Percentiles rank a stretch among this genome's conserved stretches.
Conservation (phyloP, 2,888 invertebrate genomes). For the Invenusta paracnida region DNA sequence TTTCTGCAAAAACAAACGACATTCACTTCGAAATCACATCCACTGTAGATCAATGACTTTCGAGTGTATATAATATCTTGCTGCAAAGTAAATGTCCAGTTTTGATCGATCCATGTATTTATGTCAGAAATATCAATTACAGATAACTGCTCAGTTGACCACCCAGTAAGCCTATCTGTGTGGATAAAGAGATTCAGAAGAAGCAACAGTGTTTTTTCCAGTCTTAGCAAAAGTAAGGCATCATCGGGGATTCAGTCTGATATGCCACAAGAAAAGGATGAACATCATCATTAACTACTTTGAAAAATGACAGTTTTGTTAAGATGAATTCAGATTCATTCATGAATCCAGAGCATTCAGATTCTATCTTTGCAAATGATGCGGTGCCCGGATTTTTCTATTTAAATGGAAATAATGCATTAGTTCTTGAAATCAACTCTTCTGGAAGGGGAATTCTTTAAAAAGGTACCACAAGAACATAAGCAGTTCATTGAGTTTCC, state of each 20-base stretch:
- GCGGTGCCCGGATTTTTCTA: background rate
- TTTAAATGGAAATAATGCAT: background rate
- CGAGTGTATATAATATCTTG: slow-evolving; percentile 7
- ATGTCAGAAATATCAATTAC: background rate
- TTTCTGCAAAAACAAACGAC: background rate
- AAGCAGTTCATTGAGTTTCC: background rate
- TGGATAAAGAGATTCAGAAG: no score
- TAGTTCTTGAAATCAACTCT: background rate
- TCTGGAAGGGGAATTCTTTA: background rate
- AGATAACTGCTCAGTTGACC: background rate
- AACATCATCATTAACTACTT: no score
- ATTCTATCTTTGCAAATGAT: background rate
- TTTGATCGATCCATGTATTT: background rate
- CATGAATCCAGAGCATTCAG: background rate
- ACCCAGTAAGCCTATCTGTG: no score
- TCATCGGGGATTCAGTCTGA: background rate
- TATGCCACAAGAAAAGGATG: background rate
- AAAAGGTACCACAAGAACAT: background rate
- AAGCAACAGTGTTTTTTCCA: no score
- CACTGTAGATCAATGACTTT: no score
- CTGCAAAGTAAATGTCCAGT: background rate
- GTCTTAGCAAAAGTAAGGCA: background rate
- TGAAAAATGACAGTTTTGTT: background rate
- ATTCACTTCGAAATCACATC: no score
- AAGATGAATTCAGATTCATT: background rate